Evolutionary conservation across 2,888 invertebrate species (phyloP).

Genomic region (Cryptophagus acutangulus): DNA sequence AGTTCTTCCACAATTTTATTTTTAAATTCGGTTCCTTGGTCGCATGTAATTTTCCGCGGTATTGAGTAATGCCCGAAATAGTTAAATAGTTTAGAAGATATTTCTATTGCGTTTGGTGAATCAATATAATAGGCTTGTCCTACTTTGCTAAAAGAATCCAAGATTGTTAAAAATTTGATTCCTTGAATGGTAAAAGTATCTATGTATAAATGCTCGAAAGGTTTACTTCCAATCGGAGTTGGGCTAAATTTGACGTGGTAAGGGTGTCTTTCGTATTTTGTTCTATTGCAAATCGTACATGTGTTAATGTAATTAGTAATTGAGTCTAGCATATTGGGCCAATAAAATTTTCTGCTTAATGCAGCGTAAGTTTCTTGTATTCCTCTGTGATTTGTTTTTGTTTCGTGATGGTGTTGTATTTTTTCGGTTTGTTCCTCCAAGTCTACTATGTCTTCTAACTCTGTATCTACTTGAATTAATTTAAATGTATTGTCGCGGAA

Average conservation of each 20-base stretch:
- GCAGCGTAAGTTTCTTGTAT: constrained; percentile 8
- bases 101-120: not conserved
- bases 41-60: not conserved
- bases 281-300: not conserved
- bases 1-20: constrained; percentile 1
- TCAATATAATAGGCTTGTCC: constrained; percentile 1
- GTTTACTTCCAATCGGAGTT: not conserved
- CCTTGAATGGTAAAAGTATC: constrained; percentile 3
- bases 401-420: constrained; percentile 11
- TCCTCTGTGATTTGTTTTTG: constrained; percentile 11
- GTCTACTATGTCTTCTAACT: constrained; percentile 8
- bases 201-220: constrained; percentile 1
- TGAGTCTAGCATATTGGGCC: constrained; percentile 7
- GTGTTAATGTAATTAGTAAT: constrained; percentile 2
- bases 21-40: constrained; percentile 6
- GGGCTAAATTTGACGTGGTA: constrained; percentile 1
- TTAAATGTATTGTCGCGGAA: not conserved
- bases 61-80: not conserved
- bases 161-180: constrained; percentile 3
- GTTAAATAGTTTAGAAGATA: not conserved
- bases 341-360: constrained; percentile 12
- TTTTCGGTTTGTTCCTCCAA: constrained; percentile 9
- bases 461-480: not conserved
- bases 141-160: constrained; percentile 3
- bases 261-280: constrained; percentile 1